phyloP scores from a whole-genome alignment of 1,140 invertebrate genomes.

The Maniola jurtina region DNA sequence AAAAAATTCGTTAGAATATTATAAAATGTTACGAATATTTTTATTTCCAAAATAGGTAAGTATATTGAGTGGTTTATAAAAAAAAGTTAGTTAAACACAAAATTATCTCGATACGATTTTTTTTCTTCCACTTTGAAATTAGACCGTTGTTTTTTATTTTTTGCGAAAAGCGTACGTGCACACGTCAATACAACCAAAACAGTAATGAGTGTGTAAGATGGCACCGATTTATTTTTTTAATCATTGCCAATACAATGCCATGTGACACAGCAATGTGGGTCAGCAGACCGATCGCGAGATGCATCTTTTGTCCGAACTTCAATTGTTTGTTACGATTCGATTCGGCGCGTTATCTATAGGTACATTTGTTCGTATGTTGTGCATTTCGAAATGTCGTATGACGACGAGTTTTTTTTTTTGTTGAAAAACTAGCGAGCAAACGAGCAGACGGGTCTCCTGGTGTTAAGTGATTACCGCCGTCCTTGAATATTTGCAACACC shows the following conservation, averaged over 20 bases:
- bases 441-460: no score
- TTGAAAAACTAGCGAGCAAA: no score
- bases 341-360: slow-evolving; percentile 11
- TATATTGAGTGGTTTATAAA: no score
- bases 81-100: no score
- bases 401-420: not conserved
- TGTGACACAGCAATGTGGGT: slow-evolving; percentile 55
- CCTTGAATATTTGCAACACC: no score
- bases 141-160: slow-evolving; percentile 10
- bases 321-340: slow-evolving; percentile 35
- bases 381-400: slow-evolving; percentile 12
- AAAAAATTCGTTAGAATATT: no score
- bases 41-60: not conserved
- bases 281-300: slow-evolving; percentile 60
- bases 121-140: slow-evolving; percentile 3
- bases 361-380: slow-evolving; percentile 16
- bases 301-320: slow-evolving; percentile 45
- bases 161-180: slow-evolving; percentile 34
- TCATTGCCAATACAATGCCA: slow-evolving; percentile 54
- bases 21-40: not conserved
- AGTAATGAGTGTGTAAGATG: slow-evolving; percentile 46
- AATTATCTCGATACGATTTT: not conserved
- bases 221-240: slow-evolving; percentile 58
- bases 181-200: slow-evolving; percentile 44
- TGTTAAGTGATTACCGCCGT: no score